Evolutionary conservation across 30 jellyfish, hydroid and myxozoan species (phyloP), one percentile per base, ranked within the genome.

Genomic region (Sanderia malayensis): DNA sequence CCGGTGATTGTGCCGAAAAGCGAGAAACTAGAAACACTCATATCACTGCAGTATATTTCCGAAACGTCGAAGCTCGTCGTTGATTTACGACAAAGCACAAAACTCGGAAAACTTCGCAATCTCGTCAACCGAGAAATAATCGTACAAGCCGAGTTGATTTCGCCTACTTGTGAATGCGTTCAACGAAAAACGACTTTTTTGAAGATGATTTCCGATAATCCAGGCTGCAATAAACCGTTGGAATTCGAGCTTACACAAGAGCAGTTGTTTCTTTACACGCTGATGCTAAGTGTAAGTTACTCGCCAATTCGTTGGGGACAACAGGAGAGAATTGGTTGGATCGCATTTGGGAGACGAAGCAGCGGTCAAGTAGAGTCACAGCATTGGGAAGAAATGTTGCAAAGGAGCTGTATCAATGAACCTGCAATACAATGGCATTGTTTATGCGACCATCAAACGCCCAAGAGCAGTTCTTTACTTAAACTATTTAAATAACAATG

Each of bases 391-490:
- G 89, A 83, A 25, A 90, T 90, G 98, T 71, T 90, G 44, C 86
- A 88, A 46, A 92, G 84, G 78, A 76, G 94, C 24, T 58, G 84
- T 27, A 58, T 90, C 33, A 70, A 64, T 52, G 96, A 90, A 60
- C 91, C 98, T 0, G 98, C 98, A 20, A 84, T 81, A 6, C 98
- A 90, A 63, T 90, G 98, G 98, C 98, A 90, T 46, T 90, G 98
- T 29, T 61, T 90, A 26, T 90, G 98, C 55, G 98, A 90, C 55
- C 83, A 82, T 52, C 98, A 92, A 9, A 89, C 84, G 46, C 85
- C 82, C 4, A 81, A 81, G 46, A 71, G 94, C 62, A 90, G 93
- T 46, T 86, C 88, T 23, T 34, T 84, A n/a, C 37, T 74, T 71
- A 73, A 69, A 24, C 66, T 84, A 4, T 73, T 84, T 72, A 84